Base-by-base conservation (phyloP, 92 coral and sea anemone genomes). In the Pocillopora grandis region DNA sequence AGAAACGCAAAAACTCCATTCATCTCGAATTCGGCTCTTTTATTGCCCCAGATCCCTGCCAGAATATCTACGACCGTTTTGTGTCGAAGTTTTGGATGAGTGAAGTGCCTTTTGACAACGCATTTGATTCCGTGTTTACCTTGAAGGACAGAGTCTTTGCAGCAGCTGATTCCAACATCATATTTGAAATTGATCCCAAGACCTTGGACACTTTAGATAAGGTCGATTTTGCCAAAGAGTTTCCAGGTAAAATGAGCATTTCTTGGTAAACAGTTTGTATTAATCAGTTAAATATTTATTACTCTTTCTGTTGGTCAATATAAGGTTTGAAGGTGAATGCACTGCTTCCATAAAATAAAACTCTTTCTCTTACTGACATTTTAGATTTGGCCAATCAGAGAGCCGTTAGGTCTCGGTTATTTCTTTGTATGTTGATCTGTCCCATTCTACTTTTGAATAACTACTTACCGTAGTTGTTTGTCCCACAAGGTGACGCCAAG, bases 31-130 rank as follows among this genome's bases (percentile, higher is more conserved):
- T 92, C 31, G 95, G 96, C 11, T 87, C 98, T 13, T 71, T 58
- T 33, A 66, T 80, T 2, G 70, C 78, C 9, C 98, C 95, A 19
- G 98, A 94, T 71, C 98, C 98, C 2, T 94, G 98, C 84, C 94
- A 92, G 88, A 94, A 89, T 58, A 94, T 94, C 48, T 94, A 92
- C 72, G 74, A 87, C 8, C 94, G 98, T 1, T 92, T 87, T 71
- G 93, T 94, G 82, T 83, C 98, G 71, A 89, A 89, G 48, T 94
- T 62, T 56, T 82, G 77, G 58, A 79, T 78, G 27, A 79, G 75
- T 48, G 87, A 60, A 60, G 48, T 49, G 9, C 12, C 74, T 8
- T 84, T 88, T 6, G 95, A 92, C 78, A 94, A 92, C 79, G 88
- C 92, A 13, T 52, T 83, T 12, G 96, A 92, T 9, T 90, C 90